These are phyloP conservation scores for Cryptocephalus primarius DNA, from an alignment of 2,888 invertebrate species.

Conservation along the genomic window DNA sequence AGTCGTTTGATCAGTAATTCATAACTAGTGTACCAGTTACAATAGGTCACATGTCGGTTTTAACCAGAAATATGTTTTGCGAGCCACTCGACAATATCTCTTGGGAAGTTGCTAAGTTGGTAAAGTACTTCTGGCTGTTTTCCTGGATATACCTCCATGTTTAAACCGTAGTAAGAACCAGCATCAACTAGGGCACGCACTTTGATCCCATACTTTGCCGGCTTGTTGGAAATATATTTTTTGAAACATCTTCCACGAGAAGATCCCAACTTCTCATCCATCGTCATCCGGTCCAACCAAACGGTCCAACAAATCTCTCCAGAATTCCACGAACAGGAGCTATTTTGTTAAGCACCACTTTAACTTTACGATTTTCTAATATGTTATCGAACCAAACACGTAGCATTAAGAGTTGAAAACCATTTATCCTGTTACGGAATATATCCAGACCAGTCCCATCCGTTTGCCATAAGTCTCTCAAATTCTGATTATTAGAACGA, in stretches of 20 bases:
- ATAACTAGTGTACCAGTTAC: background rate
- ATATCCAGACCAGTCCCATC: conserved; percentile 1
- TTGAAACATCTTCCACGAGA: background rate
- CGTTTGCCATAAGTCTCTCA: conserved; percentile 1
- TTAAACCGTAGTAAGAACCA: conserved; percentile 12
- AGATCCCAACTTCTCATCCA: background rate
- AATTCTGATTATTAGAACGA: background rate
- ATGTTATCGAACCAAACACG: background rate
- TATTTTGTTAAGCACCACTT: background rate
- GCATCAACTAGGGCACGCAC: background rate
- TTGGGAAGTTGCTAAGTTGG: background rate
- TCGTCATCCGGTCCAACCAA: too few species aligned
- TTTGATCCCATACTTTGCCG: conserved; percentile 21
- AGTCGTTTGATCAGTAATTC: too few species aligned
- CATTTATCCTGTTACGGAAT: background rate
- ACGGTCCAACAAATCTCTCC: background rate
- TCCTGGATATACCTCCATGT: conserved; percentile 3
- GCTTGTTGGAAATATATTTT: conserved; percentile 10
- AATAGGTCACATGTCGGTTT: background rate
- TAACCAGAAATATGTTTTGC: background rate
- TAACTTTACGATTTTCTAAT: background rate
- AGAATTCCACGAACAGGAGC: background rate
- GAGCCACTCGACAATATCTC: background rate
- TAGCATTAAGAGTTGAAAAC: too few species aligned
- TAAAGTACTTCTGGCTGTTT: background rate